Percentiles rank a stretch among this genome's conserved stretches.
Evolutionary conservation across 2,888 invertebrate species (phyloP).

Genomic region (Plagodis pulveraria): DNA sequence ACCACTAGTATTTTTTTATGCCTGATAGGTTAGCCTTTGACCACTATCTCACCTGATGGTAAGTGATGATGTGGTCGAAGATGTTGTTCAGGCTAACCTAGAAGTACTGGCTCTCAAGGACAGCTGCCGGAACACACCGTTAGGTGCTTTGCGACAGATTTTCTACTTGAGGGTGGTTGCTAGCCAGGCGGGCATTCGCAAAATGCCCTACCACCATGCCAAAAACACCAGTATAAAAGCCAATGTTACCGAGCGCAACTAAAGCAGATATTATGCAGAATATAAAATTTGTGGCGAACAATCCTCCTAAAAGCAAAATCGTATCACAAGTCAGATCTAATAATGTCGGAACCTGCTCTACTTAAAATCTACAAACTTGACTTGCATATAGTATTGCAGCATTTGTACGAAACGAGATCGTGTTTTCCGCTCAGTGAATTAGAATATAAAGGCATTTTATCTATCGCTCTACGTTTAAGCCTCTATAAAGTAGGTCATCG

Average conservation of each 20-base stretch:
- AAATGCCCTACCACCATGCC: no score
- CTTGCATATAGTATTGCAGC: constrained; percentile 24
- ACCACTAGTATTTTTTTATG: no score
- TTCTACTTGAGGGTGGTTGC: no score
- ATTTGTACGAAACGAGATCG: constrained; percentile 45
- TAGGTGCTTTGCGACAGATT: no score
- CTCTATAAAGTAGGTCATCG: constrained; percentile 47
- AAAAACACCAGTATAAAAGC: no score
- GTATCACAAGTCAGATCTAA: constrained; percentile 1
- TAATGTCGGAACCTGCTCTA: constrained; percentile 12
- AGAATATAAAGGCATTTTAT: constrained; percentile 52
- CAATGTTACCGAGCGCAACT: neutral
- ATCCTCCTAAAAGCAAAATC: neutral
- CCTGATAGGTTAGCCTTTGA: no score
- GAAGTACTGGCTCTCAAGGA: no score
- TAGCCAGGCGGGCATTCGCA: no score
- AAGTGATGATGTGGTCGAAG: no score
- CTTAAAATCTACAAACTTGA: constrained; percentile 20
- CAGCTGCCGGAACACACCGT: no score
- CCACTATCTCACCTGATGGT: no score
- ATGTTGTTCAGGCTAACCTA: no score
- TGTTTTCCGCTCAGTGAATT: constrained; percentile 58
- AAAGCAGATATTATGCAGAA: neutral
- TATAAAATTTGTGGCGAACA: neutral
- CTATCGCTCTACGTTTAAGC: constrained; percentile 40